Percentiles rank a stretch among this genome's conserved stretches.
Evolutionary conservation across 2,888 invertebrate species (phyloP).

Genomic region (Cerceris ruficornis): DNA sequence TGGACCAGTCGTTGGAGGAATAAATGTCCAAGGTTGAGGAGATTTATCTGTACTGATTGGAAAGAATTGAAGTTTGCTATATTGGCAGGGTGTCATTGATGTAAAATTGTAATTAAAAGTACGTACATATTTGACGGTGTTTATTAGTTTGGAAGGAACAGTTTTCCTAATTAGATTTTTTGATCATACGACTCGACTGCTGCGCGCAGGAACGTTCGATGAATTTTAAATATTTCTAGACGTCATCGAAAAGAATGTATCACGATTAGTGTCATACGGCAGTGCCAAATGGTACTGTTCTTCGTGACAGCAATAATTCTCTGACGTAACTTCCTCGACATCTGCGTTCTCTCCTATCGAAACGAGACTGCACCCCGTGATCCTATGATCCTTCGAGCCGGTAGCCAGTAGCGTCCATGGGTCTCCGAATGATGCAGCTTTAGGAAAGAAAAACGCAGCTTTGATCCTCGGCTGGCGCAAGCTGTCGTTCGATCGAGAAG

Average conservation of each 20-base stretch:
- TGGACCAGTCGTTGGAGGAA: no score
- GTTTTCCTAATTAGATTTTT: no score
- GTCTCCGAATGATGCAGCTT: slow-evolving; percentile 58
- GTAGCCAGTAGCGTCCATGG: slow-evolving; percentile 15
- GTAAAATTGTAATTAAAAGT: no score
- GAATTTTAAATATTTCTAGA: neutral
- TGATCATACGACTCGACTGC: no score
- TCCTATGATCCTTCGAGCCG: slow-evolving; percentile 45
- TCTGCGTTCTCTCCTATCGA: slow-evolving; percentile 63
- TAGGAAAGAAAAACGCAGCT: slow-evolving; percentile 24
- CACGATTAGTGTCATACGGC: neutral
- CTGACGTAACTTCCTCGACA: slow-evolving; percentile 65
- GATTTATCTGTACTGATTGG: no score
- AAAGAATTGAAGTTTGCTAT: no score
- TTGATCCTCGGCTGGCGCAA: slow-evolving; percentile 1
- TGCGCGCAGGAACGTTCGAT: neutral
- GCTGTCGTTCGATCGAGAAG: slow-evolving; percentile 1
- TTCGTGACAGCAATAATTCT: slow-evolving; percentile 65
- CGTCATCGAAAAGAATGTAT: neutral
- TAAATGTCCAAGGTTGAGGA: no score
- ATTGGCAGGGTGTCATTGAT: no score
- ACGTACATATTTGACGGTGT: no score
- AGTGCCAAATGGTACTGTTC: slow-evolving; percentile 58
- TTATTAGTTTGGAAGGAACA: no score
- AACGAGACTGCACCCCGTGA: slow-evolving; percentile 38